Conservation (phyloP, 2,113 vertebrate genomes). For the Ceyx melanurus region DNA sequence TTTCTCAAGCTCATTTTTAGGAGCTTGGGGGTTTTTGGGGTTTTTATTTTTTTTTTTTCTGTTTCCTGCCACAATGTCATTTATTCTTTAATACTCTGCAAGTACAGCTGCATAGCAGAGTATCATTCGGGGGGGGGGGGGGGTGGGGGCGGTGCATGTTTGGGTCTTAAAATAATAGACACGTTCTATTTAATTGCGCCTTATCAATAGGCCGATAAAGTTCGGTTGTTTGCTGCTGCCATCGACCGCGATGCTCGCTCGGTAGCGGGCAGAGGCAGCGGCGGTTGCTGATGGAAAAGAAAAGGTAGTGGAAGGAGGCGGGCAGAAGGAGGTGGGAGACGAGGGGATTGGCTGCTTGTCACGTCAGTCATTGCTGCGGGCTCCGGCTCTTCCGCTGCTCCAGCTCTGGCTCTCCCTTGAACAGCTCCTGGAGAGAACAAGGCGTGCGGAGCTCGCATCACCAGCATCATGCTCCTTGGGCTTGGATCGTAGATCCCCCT, state of each 20-base stretch:
- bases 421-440: conserved; percentile 67
- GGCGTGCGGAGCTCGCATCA: conserved; percentile 66
- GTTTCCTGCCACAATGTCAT: background rate
- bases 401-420: conserved; percentile 53
- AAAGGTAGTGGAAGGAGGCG: conserved; percentile 59
- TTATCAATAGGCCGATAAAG: conserved; percentile 12
- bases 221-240: conserved; percentile 14
- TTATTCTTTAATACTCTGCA: background rate
- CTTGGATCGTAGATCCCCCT: conserved; percentile 57
- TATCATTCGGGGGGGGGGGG: background rate
- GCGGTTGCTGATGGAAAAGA: conserved; percentile 52
- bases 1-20: background rate
- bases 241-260: conserved; percentile 42
- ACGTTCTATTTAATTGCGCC: background rate
- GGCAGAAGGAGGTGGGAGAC: conserved; percentile 11
- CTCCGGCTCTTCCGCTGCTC: conserved; percentile 71
- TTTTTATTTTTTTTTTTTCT: background rate
- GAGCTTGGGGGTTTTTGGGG: background rate
- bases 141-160: background rate
- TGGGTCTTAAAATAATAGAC: background rate
- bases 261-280: conserved; percentile 27
- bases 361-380: conserved; percentile 36
- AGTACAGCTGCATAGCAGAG: background rate
- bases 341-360: conserved; percentile 51
- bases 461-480: conserved; percentile 71